These are phyloP conservation scores for Apodemus agrarius DNA, from an alignment of 2,797 vertebrate genomes.

Conservation along the genomic window DNA sequence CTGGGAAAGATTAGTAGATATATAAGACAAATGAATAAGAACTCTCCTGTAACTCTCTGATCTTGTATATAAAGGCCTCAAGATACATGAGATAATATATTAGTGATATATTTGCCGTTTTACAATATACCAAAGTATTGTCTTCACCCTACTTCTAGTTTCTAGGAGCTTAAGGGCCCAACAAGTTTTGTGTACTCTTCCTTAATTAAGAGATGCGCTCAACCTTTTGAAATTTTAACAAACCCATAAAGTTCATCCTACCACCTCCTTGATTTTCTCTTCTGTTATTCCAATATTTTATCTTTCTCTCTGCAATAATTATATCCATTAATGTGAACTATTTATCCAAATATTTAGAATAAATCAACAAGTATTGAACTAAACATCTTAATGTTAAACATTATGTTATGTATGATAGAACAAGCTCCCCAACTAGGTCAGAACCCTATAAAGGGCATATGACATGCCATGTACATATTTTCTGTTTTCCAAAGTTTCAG, in stretches of 20 bases:
- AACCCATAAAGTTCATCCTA: not conserved
- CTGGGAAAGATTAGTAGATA: not conserved
- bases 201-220: constrained; percentile 9
- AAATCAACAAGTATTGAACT: not conserved
- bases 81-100: not conserved
- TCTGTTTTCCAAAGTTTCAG: constrained; percentile 35
- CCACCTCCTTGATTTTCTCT: not conserved
- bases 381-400: not conserved
- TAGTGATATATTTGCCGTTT: constrained; percentile 2
- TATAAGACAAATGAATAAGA: not conserved
- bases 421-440: not conserved
- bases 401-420: not conserved
- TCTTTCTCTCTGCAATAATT: not conserved
- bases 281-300: constrained; percentile 2
- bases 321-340: not conserved
- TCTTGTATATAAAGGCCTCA: not conserved
- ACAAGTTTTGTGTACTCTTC: not conserved
- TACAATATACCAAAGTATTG: not conserved
- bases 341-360: not conserved
- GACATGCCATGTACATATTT: not conserved
- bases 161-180: not conserved
- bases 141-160: not conserved
- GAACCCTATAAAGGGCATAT: not conserved
- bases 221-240: constrained; percentile 13
- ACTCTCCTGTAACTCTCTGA: not conserved